Conservation (phyloP, 2,797 vertebrate species). For the Galago senegalensis region DNA sequence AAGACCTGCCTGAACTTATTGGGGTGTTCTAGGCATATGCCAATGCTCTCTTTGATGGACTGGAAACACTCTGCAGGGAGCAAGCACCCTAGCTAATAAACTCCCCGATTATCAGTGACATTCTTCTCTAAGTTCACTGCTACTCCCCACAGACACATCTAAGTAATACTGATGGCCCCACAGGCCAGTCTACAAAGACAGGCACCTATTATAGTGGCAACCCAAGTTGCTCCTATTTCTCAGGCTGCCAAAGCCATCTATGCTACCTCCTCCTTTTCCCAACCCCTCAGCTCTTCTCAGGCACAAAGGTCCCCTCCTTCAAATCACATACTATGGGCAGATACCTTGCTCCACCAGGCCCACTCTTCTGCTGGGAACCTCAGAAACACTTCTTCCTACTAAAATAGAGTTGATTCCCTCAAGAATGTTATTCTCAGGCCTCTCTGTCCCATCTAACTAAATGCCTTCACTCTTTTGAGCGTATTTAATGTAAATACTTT, state of each 20-base stretch:
- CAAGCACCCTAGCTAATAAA: not conserved
- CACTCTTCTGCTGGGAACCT: slow-evolving; percentile 4
- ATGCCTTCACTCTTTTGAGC: slow-evolving; percentile 14
- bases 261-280: not conserved
- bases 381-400: not conserved
- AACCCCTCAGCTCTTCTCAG: not conserved
- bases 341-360: not conserved
- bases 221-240: not conserved
- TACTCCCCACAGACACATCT: not conserved
- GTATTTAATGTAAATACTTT: not conserved
- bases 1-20: not conserved
- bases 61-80: not conserved
- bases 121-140: not conserved
- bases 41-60: not conserved
- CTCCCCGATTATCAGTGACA: not conserved
- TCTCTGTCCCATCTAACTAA: slow-evolving; percentile 36
- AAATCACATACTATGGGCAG: not conserved
- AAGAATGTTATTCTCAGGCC: not conserved
- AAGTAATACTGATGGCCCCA: not conserved
- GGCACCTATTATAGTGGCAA: not conserved
- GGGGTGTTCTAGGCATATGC: not conserved
- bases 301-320: not conserved
- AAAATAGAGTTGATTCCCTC: not conserved
- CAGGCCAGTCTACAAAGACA: not conserved
- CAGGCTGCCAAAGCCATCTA: not conserved